Percentiles rank a stretch among this genome's conserved stretches.
Conservation (phyloP, 2,797 vertebrate genomes). For the Vultur gryphus region DNA sequence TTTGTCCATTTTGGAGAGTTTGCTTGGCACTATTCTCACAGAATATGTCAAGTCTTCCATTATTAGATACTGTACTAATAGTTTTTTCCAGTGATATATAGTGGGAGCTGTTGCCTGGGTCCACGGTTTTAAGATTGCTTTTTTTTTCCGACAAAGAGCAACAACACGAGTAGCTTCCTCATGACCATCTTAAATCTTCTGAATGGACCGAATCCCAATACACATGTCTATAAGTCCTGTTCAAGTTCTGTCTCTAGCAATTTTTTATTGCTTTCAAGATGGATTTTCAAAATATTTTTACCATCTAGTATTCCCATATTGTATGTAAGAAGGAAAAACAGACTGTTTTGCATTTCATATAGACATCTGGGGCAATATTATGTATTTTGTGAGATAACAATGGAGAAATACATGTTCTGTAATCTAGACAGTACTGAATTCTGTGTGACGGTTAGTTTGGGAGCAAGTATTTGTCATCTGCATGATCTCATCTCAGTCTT, state of each 20-base stretch:
- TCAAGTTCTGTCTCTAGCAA: background rate
- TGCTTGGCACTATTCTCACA: background rate
- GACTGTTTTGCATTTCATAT: slow-evolving; percentile 15
- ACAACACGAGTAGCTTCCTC: background rate
- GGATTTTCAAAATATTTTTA: slow-evolving; percentile 23
- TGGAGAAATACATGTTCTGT: background rate
- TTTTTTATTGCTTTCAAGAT: slow-evolving; percentile 14
- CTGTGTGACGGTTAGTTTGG: background rate
- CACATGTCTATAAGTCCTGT: background rate
- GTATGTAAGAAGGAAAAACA: background rate
- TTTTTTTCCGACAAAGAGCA: background rate
- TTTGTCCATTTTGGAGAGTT: background rate
- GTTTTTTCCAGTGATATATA: background rate
- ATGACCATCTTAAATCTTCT: slow-evolving; percentile 24
- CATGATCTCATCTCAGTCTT: slow-evolving; percentile 21
- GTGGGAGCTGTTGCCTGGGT: background rate
- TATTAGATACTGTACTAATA: background rate
- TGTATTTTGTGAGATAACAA: background rate
- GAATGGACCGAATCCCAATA: background rate
- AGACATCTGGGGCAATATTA: background rate
- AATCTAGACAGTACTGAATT: background rate
- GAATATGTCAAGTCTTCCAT: background rate
- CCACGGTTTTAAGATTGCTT: background rate
- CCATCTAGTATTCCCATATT: background rate
- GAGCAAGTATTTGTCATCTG: slow-evolving; percentile 26